These are phyloP conservation scores for Lutraria lutraria DNA, from an alignment of 2,888 invertebrate species.

Conservation along the genomic window DNA sequence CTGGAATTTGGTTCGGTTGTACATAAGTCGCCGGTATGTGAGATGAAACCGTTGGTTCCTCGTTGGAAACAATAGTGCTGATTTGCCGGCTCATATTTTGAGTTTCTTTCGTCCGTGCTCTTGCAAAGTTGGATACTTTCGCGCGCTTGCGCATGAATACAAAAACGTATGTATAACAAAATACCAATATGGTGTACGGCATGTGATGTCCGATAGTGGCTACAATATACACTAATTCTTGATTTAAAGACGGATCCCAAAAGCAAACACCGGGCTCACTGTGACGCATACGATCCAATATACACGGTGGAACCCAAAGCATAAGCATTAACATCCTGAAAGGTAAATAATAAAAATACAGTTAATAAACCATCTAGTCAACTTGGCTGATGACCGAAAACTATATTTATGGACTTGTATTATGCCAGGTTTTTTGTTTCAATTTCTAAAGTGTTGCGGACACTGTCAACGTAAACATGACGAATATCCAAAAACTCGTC, in stretches of 20 bases:
- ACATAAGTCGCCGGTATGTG: neutral
- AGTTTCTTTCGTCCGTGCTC: neutral
- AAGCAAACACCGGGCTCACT: conserved; percentile 75
- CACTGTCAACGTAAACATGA: no score
- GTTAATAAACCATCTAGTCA: neutral
- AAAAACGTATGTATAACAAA: conserved; percentile 80
- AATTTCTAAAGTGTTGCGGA: no score
- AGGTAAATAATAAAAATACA: neutral
- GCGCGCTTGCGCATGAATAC: conserved; percentile 72
- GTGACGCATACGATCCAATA: conserved; percentile 78
- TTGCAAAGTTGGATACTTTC: conserved; percentile 23
- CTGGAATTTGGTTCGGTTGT: neutral
- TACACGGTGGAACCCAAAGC: conserved; percentile 82
- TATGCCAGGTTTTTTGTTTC: no score
- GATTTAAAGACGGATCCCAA: conserved; percentile 84
- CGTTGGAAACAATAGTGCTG: neutral
- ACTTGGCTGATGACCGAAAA: neutral
- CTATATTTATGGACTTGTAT: no score
- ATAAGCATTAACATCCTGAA: conserved; percentile 81
- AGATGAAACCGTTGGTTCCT: neutral
- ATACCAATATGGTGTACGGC: conserved; percentile 78
- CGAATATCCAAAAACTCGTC: no score
- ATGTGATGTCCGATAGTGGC: conserved; percentile 84
- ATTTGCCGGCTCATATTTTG: neutral
- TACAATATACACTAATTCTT: conserved; percentile 81